phyloP scores from a whole-genome alignment of 2,113 vertebrate species.

The Ivindomyrus marchei region DNA sequence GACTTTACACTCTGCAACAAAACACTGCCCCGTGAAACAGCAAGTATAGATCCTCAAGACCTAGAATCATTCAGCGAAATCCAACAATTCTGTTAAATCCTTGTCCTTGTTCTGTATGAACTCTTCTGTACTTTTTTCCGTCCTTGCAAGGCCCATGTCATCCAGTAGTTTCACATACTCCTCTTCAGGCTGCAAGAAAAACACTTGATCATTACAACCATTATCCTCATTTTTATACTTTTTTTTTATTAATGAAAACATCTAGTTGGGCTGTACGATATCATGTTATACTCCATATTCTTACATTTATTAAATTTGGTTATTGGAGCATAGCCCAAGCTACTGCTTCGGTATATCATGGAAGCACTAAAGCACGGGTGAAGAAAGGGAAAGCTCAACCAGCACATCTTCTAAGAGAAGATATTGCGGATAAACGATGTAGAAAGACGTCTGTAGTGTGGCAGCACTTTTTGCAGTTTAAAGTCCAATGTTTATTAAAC shows the following conservation, averaged over 20 bases:
- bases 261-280: neutral
- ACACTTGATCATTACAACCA: neutral
- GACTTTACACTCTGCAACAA: neutral
- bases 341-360: neutral
- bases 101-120: constrained; percentile 2
- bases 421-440: neutral
- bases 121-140: neutral
- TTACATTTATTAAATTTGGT: neutral
- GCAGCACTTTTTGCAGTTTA: neutral
- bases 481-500: neutral
- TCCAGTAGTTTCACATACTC: constrained; percentile 7
- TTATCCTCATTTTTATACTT: neutral
- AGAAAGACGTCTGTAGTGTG: neutral
- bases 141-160: neutral
- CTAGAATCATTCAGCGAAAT: neutral
- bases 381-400: neutral
- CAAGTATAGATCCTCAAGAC: neutral
- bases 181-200: neutral
- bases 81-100: neutral
- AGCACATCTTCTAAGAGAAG: neutral
- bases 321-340: neutral
- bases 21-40: neutral
- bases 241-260: neutral
- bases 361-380: neutral
- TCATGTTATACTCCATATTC: neutral